Base-by-base conservation (phyloP, 2,888 invertebrate species). In the Lycophotia porphyrea region DNA sequence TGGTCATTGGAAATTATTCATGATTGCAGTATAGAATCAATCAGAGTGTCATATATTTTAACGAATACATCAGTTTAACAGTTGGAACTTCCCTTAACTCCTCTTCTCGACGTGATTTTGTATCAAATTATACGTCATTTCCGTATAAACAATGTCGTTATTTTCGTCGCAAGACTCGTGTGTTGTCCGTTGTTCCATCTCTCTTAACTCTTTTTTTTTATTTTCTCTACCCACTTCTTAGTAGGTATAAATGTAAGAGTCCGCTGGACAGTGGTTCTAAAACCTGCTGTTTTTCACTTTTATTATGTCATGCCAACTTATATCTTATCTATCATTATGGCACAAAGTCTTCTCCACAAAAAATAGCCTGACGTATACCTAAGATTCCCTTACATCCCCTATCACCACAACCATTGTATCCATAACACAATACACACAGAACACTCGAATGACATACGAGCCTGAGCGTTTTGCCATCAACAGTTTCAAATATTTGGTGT, bases 401-500 rank as follows among this genome's bases (percentile, higher is more conserved):
- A 65, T 60, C 69, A 52, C 78, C 55, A 74, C 39, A 78, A 52
- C 66, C 72, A 71, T 82, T 77, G 82, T 87, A 79, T 76, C 74
- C 44, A 71, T 69, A 79, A 74, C 74, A 87, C 78, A 76, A 82
- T 73, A 86, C 67, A 82, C 74, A 87, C 82, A 82, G 78, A 78
- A 77, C 80, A 82, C 92, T 90, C 87, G 76, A 90, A 87, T 87
- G 90, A 90, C 90, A 90, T 88, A 86, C 87, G 88, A 90, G 81
- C 83, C 76, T 42, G 75, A 81, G 88, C 90, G 89, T 90, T 90
- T 90, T 90, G 91, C 92, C 91, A 94, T 94, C 94, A 93, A 91
- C 91, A 91, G 91, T 92, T 91, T 91, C 94, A 95, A 95, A 95
- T 95, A 94, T 95, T 95, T 95, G 93, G 88, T 87, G 85, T 91